Evolutionary conservation across 2,888 invertebrate genomes (phyloP).

Genomic region (Drosophila testacea): DNA sequence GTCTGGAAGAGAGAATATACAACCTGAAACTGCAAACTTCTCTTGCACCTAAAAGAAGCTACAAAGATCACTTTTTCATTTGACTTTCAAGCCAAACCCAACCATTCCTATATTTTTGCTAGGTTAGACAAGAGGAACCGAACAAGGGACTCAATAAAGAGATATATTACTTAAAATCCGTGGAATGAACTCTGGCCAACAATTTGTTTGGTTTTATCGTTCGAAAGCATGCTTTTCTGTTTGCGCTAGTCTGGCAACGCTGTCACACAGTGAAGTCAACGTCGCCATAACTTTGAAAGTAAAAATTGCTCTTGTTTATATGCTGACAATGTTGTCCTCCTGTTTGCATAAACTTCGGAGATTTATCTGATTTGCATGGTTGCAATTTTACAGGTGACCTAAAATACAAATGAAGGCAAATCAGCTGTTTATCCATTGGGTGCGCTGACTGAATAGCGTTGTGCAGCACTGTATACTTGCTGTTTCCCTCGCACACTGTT

Average conservation of each 20-base stretch:
- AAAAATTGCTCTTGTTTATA: not conserved
- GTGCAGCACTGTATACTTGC: not conserved
- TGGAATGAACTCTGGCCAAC: not conserved
- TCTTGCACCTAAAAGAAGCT: not conserved
- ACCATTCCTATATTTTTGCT: not conserved
- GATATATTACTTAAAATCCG: slow-evolving; percentile 5
- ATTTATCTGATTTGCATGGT: not conserved
- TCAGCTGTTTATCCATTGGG: slow-evolving; percentile 6
- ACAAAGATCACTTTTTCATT: slow-evolving; percentile 2
- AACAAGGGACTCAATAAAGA: slow-evolving; percentile 16
- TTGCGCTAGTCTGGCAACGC: slow-evolving; percentile 9
- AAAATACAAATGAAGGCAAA: not conserved
- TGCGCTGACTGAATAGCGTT: not conserved
- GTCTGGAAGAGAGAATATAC: slow-evolving; percentile 12
- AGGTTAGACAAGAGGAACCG: slow-evolving; percentile 4
- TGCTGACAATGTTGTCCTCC: not conserved
- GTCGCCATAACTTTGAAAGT: not conserved
- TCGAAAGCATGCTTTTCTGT: slow-evolving; percentile 1
- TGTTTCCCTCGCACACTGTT: not conserved
- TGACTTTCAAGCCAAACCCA: not conserved
- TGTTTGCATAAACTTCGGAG: not conserved
- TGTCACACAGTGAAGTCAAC: not conserved
- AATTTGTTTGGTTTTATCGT: not conserved
- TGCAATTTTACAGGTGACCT: not conserved
- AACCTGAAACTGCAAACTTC: not conserved